These are phyloP conservation scores for Candidula unifasciata DNA, from an alignment of 2,888 invertebrate genomes.

Conservation along the genomic window DNA sequence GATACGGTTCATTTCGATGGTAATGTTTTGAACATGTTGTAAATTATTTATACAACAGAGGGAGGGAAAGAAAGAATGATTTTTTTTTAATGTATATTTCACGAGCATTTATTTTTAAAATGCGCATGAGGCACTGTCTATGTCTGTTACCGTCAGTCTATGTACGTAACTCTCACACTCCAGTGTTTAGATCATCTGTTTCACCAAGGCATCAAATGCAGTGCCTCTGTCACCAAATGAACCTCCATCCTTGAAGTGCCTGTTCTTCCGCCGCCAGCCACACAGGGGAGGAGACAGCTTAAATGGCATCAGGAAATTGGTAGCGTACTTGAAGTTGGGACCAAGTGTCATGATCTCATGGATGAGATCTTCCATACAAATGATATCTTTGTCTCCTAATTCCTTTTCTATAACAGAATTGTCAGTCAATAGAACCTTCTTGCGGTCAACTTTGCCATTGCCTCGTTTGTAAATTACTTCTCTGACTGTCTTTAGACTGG, in stretches of 20 bases:
- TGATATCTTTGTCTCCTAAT: constrained; percentile 88
- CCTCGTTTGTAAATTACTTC: constrained; percentile 99
- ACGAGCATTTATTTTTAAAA: background rate
- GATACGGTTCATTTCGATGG: too few relatives aligned
- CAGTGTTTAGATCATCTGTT: constrained; percentile 91
- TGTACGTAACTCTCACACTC: background rate
- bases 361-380: constrained; percentile 98
- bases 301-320: constrained; percentile 99
- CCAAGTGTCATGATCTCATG: constrained; percentile 96
- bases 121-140: too few relatives aligned
- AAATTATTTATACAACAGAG: too few relatives aligned
- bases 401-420: constrained; percentile 95
- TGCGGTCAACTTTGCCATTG: constrained; percentile 93
- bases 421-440: constrained; percentile 94
- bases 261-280: constrained; percentile 94
- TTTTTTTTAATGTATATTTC: background rate
- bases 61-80: too few relatives aligned
- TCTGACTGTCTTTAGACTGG: constrained; percentile 96
- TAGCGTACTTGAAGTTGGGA: constrained; percentile 91
- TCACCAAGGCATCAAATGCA: constrained; percentile 94
- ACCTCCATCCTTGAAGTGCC: constrained; percentile 99
- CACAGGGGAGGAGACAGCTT: constrained; percentile 99
- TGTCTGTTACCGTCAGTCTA: background rate
- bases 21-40: too few relatives aligned
- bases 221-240: constrained; percentile 99